Evolutionary conservation across 2,888 invertebrate genomes (phyloP), one percentile per base, ranked within the genome.

Genomic region (Agriotes lineatus): DNA sequence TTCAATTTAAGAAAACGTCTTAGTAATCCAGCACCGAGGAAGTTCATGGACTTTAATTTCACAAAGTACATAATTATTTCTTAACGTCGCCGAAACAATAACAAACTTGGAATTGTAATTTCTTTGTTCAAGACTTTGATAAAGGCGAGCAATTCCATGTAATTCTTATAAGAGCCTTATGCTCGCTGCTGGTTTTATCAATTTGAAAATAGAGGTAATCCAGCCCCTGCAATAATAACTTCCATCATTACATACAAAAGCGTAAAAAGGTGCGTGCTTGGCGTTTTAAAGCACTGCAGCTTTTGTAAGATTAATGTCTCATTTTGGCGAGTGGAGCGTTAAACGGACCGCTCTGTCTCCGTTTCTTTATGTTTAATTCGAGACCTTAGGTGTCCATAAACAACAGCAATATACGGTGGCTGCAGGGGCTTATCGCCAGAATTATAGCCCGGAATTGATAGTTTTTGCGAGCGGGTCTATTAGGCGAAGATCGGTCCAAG

Each of bases 281-380:
- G 54, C 61, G 60, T 70, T 67, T 62, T 70, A 61, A 65, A 63
- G 67, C 57, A 58, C 42, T 50, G 56, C 54, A 39, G 64, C 57
- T 69, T 64, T 69, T 60, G 65, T 67, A 71, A 75, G 75, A 76
- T 75, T 62, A 62, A 62, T 74, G 71, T 67, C 65, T 67, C 70
- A 72, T 74, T 75, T 71, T 65, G 56, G 71, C 67, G 73, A 74
- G 72, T 69, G 69, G 68, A 69, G 71, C 71, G 70, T 69, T 72
- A 71, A 71, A 66, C 65, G 69, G 59, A 60, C 45, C 63, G 35
- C 44, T 63, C 65, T 56, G 25, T 54, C 54, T 58, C 48, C 30
- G 35, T 70, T 72, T 61, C 71, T 66, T 68, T 71, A 71, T 69
- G 66, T 69, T 69, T 71, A 69, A 71, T 61, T 59, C 50, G 33